These are phyloP conservation scores for Psilanteris sp. DNA, from an alignment of 1,140 invertebrate species.

Conservation along the genomic window DNA sequence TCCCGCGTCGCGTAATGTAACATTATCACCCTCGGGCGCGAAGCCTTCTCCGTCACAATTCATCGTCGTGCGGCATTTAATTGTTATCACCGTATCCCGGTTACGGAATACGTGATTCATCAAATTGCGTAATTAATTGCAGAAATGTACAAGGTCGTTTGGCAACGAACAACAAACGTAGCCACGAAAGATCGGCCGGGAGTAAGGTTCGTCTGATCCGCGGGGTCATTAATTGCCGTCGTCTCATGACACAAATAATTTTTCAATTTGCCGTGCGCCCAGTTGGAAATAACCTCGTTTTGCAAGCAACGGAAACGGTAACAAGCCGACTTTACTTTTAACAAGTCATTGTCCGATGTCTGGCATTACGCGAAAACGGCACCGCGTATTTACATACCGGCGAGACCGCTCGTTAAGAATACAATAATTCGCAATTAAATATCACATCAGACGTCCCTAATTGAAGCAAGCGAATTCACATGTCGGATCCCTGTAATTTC, in stretches of 20 bases:
- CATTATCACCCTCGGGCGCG: too few relatives aligned
- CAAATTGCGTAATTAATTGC: too few relatives aligned
- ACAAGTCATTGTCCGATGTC: conserved; percentile 49
- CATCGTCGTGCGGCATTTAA: too few relatives aligned
- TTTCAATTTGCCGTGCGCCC: neutral
- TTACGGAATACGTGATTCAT: too few relatives aligned
- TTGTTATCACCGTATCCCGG: too few relatives aligned
- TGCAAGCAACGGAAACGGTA: conserved; percentile 30
- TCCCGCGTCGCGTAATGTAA: too few relatives aligned
- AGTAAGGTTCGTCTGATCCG: too few relatives aligned
- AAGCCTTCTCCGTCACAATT: too few relatives aligned
- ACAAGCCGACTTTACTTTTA: conserved; percentile 36
- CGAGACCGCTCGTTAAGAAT: conserved; percentile 22
- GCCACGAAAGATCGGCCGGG: too few relatives aligned
- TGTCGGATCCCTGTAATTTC: conserved; percentile 42
- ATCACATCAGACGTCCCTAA: conserved; percentile 31
- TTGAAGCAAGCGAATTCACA: conserved; percentile 39
- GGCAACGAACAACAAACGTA: too few relatives aligned
- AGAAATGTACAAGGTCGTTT: too few relatives aligned
- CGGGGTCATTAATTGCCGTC: too few relatives aligned
- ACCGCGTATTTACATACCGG: conserved; percentile 32
- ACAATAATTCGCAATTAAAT: conserved; percentile 46
- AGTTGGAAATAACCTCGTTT: conserved; percentile 8
- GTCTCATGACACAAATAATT: conserved; percentile 16
- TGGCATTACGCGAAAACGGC: conserved; percentile 41